These are phyloP conservation scores for Gymnothorax javanicus DNA, from an alignment of 2,797 vertebrate species.

Conservation along the genomic window DNA sequence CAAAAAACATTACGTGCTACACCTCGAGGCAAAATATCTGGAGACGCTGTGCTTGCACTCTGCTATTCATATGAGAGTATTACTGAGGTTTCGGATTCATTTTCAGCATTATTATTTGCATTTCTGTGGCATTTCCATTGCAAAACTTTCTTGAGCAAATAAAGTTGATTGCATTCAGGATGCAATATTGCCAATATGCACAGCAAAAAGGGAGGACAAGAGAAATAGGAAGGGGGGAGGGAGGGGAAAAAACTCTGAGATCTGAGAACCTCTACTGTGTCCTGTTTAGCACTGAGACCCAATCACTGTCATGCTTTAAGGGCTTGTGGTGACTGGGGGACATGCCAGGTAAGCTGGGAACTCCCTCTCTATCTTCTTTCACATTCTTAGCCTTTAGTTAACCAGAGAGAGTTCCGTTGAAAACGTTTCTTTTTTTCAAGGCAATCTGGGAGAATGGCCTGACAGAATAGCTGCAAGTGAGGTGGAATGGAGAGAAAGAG, in stretches of 20 bases:
- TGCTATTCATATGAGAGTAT: neutral
- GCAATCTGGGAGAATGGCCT: no score
- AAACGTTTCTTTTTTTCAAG: no score
- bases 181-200: neutral
- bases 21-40: slow-evolving; percentile 1
- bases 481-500: no score
- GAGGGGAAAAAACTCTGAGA: neutral
- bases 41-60: neutral
- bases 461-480: no score
- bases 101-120: neutral
- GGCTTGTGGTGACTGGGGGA: neutral
- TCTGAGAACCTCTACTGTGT: neutral
- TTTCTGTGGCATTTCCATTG: neutral
- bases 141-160: neutral
- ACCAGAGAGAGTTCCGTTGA: no score
- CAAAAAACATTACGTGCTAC: neutral
- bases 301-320: neutral
- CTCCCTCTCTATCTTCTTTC: neutral
- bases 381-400: no score
- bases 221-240: neutral
- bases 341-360: neutral
- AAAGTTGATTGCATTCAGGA: neutral
- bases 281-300: neutral
- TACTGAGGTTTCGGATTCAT: neutral
- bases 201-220: neutral